These are phyloP conservation scores for Cylloceria caligata DNA, from an alignment of 2,888 invertebrate species.

Conservation along the genomic window DNA sequence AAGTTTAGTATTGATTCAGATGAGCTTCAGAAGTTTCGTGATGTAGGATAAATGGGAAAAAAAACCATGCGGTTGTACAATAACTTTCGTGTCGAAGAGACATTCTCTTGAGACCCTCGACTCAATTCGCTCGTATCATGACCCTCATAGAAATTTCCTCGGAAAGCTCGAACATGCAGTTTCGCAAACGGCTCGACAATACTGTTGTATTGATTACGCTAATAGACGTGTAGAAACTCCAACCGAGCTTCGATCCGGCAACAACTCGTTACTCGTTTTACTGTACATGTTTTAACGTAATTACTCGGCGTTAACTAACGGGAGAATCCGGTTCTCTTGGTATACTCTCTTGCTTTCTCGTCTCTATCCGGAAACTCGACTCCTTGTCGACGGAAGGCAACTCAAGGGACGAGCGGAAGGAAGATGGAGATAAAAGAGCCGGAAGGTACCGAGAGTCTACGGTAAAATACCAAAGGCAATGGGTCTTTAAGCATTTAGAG, in stretches of 20 bases:
- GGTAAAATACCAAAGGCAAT: conserved; percentile 35
- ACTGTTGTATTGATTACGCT: background rate
- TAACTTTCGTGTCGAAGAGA: background rate
- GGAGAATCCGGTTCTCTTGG: conserved; percentile 50
- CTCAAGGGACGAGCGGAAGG: conserved; percentile 38
- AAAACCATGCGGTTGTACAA: background rate
- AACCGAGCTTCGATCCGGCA: conserved; percentile 23
- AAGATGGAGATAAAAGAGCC: conserved; percentile 41
- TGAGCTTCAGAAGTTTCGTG: background rate
- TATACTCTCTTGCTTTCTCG: conserved; percentile 17
- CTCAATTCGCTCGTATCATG: background rate
- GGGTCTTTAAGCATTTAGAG: conserved; percentile 32
- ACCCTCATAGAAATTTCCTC: background rate
- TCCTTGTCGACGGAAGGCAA: conserved; percentile 42
- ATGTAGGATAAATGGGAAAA: background rate
- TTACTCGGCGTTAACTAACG: conserved; percentile 74
- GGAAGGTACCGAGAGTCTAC: conserved; percentile 33
- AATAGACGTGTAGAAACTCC: conserved; percentile 13
- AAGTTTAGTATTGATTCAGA: background rate
- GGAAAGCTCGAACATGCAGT: background rate
- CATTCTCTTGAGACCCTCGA: background rate
- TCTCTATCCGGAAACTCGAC: conserved; percentile 38
- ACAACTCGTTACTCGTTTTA: conserved; percentile 35
- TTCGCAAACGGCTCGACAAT: background rate
- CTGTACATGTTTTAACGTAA: conserved; percentile 73